Evolutionary conservation across 2,113 vertebrate species (phyloP), one percentile per base, ranked within the genome.

Genomic region (Paradoxurus hermaphroditus): DNA sequence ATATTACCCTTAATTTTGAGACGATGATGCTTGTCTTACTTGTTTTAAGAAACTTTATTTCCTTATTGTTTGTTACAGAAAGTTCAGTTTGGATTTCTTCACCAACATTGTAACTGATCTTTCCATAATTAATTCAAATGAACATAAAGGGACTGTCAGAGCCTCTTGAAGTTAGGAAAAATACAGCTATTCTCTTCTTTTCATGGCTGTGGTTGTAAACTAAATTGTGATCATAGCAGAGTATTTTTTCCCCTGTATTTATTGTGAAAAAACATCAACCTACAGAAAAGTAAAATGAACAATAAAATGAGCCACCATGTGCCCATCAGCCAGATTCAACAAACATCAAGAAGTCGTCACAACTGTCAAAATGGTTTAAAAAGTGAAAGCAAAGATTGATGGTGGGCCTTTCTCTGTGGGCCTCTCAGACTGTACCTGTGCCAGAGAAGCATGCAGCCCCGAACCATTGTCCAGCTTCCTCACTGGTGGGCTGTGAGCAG

Each of bases 351-450:
- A 62, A 93, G 25, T 44, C 95, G 16, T 63, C 62, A 78, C 29
- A 77, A 23, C 19, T 70, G 25, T 19, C 90, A 59, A 89, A 82
- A 72, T 6, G 10, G 19, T 75, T 67, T 56, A 25, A 82, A 53
- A 89, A 29, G 25, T 9, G 4, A 70, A 13, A 8, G 21, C 41
- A 75, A 46, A 41, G 91, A 79, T 98, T 97, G 92, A 94, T 97
- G 83, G 77, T 6, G 0, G 81, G 59, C 53, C 31, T 36, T 88
- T 91, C 11, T 68, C 5, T 84, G 27, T 94, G 86, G 90, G 63
- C 29, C 36, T 86, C 73, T 95, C 91, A 94, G 86, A 82, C 81
- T 97, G 46, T 46, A 72, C 88, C 84, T 72, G 51, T 94, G 93
- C 95, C 21, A 96, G 82, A 93, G 62, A 29, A 86, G 82, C 41